Percentiles rank a stretch among this genome's conserved stretches.
Evolutionary conservation across 1,140 invertebrate genomes (phyloP).

Genomic region (Glossosoma conforme): DNA sequence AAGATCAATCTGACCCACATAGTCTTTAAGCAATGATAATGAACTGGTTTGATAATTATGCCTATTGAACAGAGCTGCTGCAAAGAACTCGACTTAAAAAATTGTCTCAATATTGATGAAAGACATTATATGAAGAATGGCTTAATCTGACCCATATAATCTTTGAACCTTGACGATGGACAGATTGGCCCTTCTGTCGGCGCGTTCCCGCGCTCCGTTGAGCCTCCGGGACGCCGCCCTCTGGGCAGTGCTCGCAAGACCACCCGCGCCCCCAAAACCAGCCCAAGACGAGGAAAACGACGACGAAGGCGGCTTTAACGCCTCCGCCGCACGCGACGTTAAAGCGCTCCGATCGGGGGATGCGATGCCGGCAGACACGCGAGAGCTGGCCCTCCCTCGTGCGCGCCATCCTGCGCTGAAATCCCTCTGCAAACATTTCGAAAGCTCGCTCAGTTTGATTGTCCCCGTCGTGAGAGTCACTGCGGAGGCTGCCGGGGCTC

Average conservation of each 20-base stretch:
- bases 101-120: no score
- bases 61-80: no score
- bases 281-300: conserved; percentile 3
- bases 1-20: no score
- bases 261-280: neutral
- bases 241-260: conserved; percentile 20
- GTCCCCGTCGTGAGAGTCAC: conserved; percentile 23
- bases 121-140: no score
- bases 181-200: conserved; percentile 7
- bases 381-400: neutral
- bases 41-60: no score
- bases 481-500: conserved; percentile 5
- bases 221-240: conserved; percentile 22
- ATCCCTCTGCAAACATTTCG: neutral
- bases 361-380: no score
- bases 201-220: conserved; percentile 19
- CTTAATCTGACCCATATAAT: no score
- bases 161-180: no score
- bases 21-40: no score
- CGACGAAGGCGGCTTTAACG: conserved; percentile 19
- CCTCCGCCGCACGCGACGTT: neutral
- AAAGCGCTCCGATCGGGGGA: neutral
- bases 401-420: neutral
- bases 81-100: no score
- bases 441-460: conserved; percentile 26